Evolutionary conservation across 2,888 invertebrate species (phyloP), one percentile per base, ranked within the genome.

Genomic region (Nomada flava): DNA sequence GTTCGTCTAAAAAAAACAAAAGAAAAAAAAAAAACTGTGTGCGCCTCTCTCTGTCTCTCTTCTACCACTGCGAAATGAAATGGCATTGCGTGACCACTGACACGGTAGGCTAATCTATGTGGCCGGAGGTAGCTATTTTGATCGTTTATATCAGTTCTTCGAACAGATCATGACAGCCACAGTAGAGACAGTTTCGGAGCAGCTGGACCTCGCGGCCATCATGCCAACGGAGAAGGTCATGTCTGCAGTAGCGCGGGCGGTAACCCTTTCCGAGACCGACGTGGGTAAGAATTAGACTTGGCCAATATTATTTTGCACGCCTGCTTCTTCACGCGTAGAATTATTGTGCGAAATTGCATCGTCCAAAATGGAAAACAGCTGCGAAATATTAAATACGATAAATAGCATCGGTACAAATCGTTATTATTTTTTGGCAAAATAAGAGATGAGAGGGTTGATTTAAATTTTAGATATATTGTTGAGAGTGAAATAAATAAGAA

Each of bases 101-200:
- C 85, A 92, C 92, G 92, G 92, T 92, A 92, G 91, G 92, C 90
- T 91, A 89, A 89, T 89, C 86, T 87, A 88, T 86, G 89, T 88
- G 76, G 79, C 79, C 86, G 89, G 89, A 83, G 80, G 85, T 89
- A 89, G 90, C 88, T 91, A 91, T 91, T 91, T 91, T 91, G 92
- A 92, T 91, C 87, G 92, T 92, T 92, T 92, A 92, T 92, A 91
- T 94, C 94, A 92, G 93, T 93, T 93, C 91, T 93, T 93, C 91
- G 93, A 93, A 91, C 95, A 98, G 98, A 98, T 98, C 92, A 97
- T 98, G 97, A 98, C 98, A 88, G 98, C 98, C 36, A 98, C 98
- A n/a, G 98, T 98, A 91, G 98, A 98, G 95, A 98, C 98, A 53
- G 98, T 98, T 86, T 97, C 97, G 81, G 98, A 98, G 93, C 97